Evolutionary conservation across 2,113 vertebrate genomes (phyloP), one percentile per base, ranked within the genome.

Genomic region (Gymnogyps californianus): DNA sequence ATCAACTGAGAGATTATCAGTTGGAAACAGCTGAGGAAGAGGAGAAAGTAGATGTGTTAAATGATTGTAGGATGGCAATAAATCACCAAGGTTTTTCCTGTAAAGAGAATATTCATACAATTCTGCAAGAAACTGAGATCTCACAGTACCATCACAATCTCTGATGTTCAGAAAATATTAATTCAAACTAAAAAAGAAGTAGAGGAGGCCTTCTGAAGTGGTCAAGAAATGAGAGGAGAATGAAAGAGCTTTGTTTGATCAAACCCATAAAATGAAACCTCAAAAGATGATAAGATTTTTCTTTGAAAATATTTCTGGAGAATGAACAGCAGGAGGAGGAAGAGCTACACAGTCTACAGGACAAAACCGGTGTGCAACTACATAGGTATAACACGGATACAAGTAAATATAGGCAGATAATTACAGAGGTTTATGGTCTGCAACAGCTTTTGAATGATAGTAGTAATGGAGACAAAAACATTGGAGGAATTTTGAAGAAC

Each of bases 271-370:
- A 90, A 57, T 6, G 3, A 69, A 94, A 57, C 7, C 17, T 78
- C 22, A 75, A 83, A 90, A 61, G 10, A 22, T 17, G 2, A 2
- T 28, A 76, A 49, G 38, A 34, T 51, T n/a, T 81, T 89, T 77
- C 20, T 28, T 64, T 78, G 22, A 69, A 95, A 92, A 88, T 77
- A 0, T 75, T 94, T 91, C 58, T 78, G 65, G 29, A 71, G 17
- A 94, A 59, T 51, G 55, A 96, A 87, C 55, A 95, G 55, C 29
- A 94, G 74, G 77, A 92, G 67, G 59, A 83, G 71, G 54, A 95
- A 95, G 55, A 83, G 46, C 42, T 32, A 51, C n/a, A 66, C 7
- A 51, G 26, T 40, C n/a, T 58, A 51, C 8, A 62, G 18, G n/a
- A 91, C 11, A 49, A 89, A 84, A 62, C 0, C 3, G 0, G 1